Conservation (phyloP, 2,888 invertebrate genomes). For the Gnatocerus cornutus region DNA sequence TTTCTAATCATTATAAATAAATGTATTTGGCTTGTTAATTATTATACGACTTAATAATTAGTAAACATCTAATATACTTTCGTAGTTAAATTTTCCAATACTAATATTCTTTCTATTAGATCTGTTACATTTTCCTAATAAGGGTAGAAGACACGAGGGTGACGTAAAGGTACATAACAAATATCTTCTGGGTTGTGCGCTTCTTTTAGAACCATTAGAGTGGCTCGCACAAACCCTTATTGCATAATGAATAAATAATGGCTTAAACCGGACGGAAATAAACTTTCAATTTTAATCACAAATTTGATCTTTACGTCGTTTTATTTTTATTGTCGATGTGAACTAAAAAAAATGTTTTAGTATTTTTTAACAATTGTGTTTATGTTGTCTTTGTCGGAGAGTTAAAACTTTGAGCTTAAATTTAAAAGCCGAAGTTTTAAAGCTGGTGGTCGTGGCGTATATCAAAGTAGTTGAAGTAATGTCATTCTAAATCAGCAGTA, state of each 20-base stretch:
- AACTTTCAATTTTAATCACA: constrained; percentile 49
- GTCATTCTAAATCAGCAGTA: constrained; percentile 47
- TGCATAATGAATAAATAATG: constrained; percentile 55
- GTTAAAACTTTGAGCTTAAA: background rate
- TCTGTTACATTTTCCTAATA: constrained; percentile 26
- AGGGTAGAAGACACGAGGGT: constrained; percentile 40
- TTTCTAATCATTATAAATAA: constrained; percentile 31
- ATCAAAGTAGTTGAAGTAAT: constrained; percentile 46
- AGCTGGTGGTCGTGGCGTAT: constrained; percentile 24
- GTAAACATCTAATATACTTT: background rate
- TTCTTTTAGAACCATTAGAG: constrained; percentile 46
- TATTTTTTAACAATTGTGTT: too few species aligned
- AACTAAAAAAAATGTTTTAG: too few species aligned
- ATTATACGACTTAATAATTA: constrained; percentile 24
- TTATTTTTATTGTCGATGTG: too few species aligned
- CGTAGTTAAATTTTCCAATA: background rate
- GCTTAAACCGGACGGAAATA: constrained; percentile 50
- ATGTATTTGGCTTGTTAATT: constrained; percentile 22
- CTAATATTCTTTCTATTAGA: constrained; percentile 27
- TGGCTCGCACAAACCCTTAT: constrained; percentile 38
- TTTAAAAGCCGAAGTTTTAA: constrained; percentile 21
- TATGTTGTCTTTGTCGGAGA: too few species aligned
- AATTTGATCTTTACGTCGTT: constrained; percentile 19
- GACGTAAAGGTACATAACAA: constrained; percentile 47
- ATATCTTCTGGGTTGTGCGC: constrained; percentile 41